phyloP scores from a whole-genome alignment of 2,113 vertebrate species.

The Pipra filicauda region DNA sequence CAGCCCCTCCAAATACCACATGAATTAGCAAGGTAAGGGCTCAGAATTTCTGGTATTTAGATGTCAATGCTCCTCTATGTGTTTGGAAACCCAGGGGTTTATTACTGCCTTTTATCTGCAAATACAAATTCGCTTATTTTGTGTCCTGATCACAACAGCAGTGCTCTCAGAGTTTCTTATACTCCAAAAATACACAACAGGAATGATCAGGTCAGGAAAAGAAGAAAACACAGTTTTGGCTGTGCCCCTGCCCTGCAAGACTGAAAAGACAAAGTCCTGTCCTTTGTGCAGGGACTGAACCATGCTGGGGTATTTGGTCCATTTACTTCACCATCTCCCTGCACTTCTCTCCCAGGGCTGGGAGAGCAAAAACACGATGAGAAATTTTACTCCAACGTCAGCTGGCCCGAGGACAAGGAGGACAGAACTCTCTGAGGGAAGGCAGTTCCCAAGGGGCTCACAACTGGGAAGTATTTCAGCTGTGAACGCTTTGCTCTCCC shows the following conservation, averaged over 20 bases:
- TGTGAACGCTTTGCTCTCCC: slow-evolving; percentile 1
- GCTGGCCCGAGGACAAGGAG: slow-evolving; percentile 28
- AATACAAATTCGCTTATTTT: slow-evolving; percentile 4
- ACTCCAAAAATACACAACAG: background rate
- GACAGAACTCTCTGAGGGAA: slow-evolving; percentile 40
- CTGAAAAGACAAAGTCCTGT: background rate
- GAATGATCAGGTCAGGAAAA: background rate
- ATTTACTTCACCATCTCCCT: background rate
- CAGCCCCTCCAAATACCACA: slow-evolving; percentile 60
- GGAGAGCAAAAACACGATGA: slow-evolving; percentile 18
- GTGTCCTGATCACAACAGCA: background rate
- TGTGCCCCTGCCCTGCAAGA: background rate
- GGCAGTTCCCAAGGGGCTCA: slow-evolving; percentile 35
- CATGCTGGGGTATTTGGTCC: background rate
- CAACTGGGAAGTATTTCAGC: slow-evolving; percentile 28
- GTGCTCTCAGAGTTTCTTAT: background rate
- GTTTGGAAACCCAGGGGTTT: background rate
- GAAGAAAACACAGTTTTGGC: background rate
- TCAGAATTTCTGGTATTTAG: slow-evolving; percentile 63
- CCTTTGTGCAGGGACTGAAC: slow-evolving; percentile 5
- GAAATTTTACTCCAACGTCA: slow-evolving; percentile 30
- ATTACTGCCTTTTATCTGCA: slow-evolving; percentile 17
- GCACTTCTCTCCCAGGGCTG: slow-evolving; percentile 6
- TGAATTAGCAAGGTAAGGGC: slow-evolving; percentile 59
- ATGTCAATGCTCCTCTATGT: slow-evolving; percentile 57